Conservation (phyloP, 1,140 invertebrate genomes). For the Propsilocerus akamusi region DNA sequence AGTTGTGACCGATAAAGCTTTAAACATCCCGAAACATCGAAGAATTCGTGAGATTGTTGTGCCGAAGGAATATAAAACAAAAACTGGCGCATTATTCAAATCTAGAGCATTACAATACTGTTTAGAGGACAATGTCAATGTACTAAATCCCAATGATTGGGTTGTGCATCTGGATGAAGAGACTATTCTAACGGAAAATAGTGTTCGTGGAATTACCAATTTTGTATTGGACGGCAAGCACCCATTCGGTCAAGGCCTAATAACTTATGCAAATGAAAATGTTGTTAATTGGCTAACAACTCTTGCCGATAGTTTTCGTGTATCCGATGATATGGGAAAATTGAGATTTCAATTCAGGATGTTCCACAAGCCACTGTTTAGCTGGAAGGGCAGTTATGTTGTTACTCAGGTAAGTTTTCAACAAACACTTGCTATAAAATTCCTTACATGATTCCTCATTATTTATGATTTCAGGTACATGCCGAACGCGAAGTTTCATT, state of each 20-base stretch:
- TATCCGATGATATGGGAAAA: conserved; percentile 95
- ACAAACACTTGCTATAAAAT: background rate
- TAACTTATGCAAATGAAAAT: conserved; percentile 94
- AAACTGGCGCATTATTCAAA: conserved; percentile 85
- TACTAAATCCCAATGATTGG: conserved; percentile 81
- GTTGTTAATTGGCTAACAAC: conserved; percentile 96
- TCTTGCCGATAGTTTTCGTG: conserved; percentile 86
- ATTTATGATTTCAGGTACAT: conserved; percentile 43
- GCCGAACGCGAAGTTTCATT: conserved; percentile 84
- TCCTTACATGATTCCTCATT: background rate
- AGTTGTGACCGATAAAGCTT: conserved; percentile 85
- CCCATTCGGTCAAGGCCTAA: conserved; percentile 93
- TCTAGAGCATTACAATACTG: conserved; percentile 92
- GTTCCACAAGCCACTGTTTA: conserved; percentile 90
- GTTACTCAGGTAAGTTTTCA: conserved; percentile 58
- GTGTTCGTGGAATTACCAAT: conserved; percentile 80
- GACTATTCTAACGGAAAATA: conserved; percentile 85
- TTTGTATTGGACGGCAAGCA: conserved; percentile 90
- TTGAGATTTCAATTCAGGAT: conserved; percentile 79
- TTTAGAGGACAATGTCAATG: conserved; percentile 77
- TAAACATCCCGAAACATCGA: conserved; percentile 51
- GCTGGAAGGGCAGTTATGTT: conserved; percentile 95
- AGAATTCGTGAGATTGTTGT: conserved; percentile 73
- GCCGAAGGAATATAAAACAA: conserved; percentile 67
- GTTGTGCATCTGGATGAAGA: conserved; percentile 97